phyloP scores from a whole-genome alignment of 1,140 invertebrate species.

The Temnothorax curvispinosus region DNA sequence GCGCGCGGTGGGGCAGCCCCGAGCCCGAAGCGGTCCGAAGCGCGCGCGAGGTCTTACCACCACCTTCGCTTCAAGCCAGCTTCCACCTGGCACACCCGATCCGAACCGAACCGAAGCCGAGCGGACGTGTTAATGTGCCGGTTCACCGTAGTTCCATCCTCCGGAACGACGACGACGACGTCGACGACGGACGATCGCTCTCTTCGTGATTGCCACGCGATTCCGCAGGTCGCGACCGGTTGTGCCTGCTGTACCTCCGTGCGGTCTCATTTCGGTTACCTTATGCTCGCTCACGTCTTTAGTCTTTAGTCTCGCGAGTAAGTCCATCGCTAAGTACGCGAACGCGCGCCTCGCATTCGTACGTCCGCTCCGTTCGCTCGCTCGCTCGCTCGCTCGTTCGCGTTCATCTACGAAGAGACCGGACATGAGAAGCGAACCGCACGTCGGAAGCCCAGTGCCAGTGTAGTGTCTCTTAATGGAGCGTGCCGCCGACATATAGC shows the following conservation, averaged over 20 bases:
- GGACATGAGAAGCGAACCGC: conserved; percentile 69
- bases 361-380: neutral
- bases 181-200: conserved; percentile 39
- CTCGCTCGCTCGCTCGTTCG: neutral
- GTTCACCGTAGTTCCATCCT: conserved; percentile 77
- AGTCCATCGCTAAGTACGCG: too few relatives aligned
- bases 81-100: conserved; percentile 82
- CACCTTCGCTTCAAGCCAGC: conserved; percentile 42
- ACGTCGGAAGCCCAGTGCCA: conserved; percentile 68
- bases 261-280: neutral
- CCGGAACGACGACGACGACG: conserved; percentile 54
- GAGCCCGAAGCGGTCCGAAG: conserved; percentile 28
- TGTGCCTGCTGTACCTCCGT: conserved; percentile 14
- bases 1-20: conserved; percentile 14
- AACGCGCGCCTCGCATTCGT: neutral
- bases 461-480: conserved; percentile 80
- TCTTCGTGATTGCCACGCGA: conserved; percentile 51
- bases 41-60: conserved; percentile 64
- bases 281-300: neutral
- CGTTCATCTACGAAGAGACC: conserved; percentile 18
- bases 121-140: conserved; percentile 83
- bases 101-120: conserved; percentile 76
- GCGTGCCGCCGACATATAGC: conserved; percentile 60
- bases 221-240: conserved; percentile 1
- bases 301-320: neutral